Percentiles rank a stretch among this genome's conserved stretches.
phyloP scores from a whole-genome alignment of 1,140 invertebrate species.

The Cepaea nemoralis region DNA sequence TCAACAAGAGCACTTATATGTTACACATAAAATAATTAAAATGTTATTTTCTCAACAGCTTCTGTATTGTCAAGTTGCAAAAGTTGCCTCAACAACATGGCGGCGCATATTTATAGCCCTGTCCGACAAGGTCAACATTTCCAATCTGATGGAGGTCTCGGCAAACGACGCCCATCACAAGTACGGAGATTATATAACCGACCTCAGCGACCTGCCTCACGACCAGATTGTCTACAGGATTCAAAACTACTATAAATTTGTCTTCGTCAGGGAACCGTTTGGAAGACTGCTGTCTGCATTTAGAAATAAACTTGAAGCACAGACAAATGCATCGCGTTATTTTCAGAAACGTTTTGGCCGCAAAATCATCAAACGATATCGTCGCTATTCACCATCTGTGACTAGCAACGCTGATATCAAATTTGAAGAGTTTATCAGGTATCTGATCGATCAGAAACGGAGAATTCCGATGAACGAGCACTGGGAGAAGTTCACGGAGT shows the following conservation, averaged over 20 bases:
- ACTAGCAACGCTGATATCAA: neutral
- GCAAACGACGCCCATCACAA: slow-evolving; percentile 48
- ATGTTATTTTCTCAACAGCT: slow-evolving; percentile 73
- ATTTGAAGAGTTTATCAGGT: slow-evolving; percentile 35
- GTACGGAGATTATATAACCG: slow-evolving; percentile 37
- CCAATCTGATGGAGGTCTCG: slow-evolving; percentile 41
- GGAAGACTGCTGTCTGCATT: slow-evolving; percentile 90
- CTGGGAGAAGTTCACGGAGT: slow-evolving; percentile 38
- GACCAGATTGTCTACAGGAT: slow-evolving; percentile 77
- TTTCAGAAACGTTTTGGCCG: slow-evolving; percentile 84
- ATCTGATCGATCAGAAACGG: neutral
- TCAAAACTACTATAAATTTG: slow-evolving; percentile 83
- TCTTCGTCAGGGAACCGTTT: slow-evolving; percentile 90
- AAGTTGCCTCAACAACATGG: slow-evolving; percentile 95
- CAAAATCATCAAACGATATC: slow-evolving; percentile 77
- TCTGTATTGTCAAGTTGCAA: slow-evolving; percentile 92
- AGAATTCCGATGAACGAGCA: slow-evolving; percentile 40
- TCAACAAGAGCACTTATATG: too few species aligned
- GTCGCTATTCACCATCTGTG: neutral
- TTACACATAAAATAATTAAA: neutral
- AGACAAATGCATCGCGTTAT: slow-evolving; percentile 75
- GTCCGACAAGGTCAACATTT: slow-evolving; percentile 73
- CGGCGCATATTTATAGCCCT: slow-evolving; percentile 89
- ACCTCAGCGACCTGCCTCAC: slow-evolving; percentile 74
- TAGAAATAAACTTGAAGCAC: slow-evolving; percentile 86